Evolutionary conservation across 2,888 invertebrate genomes (phyloP), one percentile per base, ranked within the genome.

Genomic region (Bimastos eiseni): DNA sequence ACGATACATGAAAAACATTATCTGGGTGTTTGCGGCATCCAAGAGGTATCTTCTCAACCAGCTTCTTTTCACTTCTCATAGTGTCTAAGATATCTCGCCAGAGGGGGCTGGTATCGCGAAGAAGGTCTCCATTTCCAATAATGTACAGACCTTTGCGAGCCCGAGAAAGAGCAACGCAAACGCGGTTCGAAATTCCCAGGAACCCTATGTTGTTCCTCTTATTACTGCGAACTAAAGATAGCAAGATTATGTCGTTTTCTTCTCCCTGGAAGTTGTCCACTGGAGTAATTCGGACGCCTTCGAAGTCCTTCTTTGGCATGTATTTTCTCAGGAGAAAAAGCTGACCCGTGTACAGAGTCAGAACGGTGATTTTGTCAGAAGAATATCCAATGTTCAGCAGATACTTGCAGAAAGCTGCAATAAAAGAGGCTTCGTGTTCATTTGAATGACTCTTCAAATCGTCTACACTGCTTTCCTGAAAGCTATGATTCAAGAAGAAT

Each of bases 161-260:
- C 49, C 95, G 92, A n/a, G 95, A 95, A 88, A 95, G 91, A n/a
- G 94, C 93, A 21, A 95, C 95, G 91, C 94, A 94, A n/a, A 95
- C 92, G 90, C 95, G 92, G 92, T 95, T 95, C 89, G 93, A 92
- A 70, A 93, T 93, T 84, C 91, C 92, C 36, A 94, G 91, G 92
- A 95, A 95, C 13, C 95, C 95, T 89, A 94, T 93, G 19, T 91
- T 93, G 13, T 92, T 93, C 6, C 93, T 92, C 17, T 89, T 91
- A 91, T 95, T 95, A 91, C 94, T 94, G 89, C 95, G 91, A 6
- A 95, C 95, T 44, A 95, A 93, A n/a, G 95, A 95, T 44, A 95
- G 90, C 33, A 95, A 90, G 37, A 95, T 93, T 70, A 95, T 94
- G 91, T 95, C 95, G 92, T 94, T 95, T 92, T 95, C 95, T 92